Percentiles rank a stretch among this genome's conserved stretches.
Evolutionary conservation across 2,113 vertebrate species (phyloP).

Genomic region (Fulmarus glacialis): DNA sequence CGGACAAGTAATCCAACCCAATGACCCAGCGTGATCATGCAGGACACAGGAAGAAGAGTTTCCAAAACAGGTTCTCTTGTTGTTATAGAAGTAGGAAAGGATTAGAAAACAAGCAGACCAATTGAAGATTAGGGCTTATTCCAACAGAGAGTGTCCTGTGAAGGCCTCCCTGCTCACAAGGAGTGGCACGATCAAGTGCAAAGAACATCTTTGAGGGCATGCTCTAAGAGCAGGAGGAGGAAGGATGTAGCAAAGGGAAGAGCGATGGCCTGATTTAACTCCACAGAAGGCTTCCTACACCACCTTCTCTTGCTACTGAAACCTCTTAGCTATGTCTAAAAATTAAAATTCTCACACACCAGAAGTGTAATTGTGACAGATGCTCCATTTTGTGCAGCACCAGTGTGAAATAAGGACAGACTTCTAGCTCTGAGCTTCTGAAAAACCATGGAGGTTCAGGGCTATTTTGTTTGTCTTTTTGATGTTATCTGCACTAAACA

Average conservation of each 20-base stretch:
- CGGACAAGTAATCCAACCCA: neutral
- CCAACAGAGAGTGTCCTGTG: neutral
- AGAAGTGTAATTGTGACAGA: constrained; percentile 28
- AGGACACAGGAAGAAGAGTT: neutral
- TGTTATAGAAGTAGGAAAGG: neutral
- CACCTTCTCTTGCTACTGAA: constrained; percentile 30
- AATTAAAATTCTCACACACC: constrained; percentile 33
- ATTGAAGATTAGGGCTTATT: neutral
- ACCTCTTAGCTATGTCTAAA: constrained; percentile 3
- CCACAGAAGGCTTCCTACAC: constrained; percentile 18
- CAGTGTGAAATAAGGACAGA: constrained; percentile 54
- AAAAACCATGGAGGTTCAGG: neutral
- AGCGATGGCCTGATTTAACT: constrained; percentile 14
- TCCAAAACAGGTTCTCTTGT: fast-evolving
- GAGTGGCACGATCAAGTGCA: neutral
- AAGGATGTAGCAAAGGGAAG: neutral
- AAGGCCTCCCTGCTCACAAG: neutral
- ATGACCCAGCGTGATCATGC: fast-evolving
- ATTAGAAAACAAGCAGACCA: neutral
- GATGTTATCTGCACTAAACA: neutral
- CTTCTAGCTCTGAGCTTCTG: neutral
- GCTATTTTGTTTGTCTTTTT: neutral
- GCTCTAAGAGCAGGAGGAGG: neutral
- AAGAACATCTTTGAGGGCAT: neutral
- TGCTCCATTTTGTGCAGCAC: constrained; percentile 58